Evolutionary conservation across 2,797 vertebrate species (phyloP).

Genomic region (Enteromius radiatus): DNA sequence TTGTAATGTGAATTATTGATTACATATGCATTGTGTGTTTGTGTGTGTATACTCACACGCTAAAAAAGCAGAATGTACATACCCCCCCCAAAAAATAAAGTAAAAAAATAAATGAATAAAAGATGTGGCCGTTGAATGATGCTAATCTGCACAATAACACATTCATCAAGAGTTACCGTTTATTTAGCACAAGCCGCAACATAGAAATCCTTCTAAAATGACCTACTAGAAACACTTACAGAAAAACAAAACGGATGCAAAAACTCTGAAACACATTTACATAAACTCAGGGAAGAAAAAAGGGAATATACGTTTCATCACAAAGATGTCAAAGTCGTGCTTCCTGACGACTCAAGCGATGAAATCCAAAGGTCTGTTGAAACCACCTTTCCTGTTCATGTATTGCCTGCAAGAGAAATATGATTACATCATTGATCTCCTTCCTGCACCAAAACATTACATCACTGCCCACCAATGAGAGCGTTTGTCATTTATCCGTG

Average conservation of each 20-base stretch:
- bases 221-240: slow-evolving; percentile 3
- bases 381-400: slow-evolving; percentile 98
- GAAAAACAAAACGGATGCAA: neutral
- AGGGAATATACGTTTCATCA: neutral
- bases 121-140: neutral
- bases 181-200: slow-evolving; percentile 2
- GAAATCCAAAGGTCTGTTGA: slow-evolving; percentile 98
- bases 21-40: no score
- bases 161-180: neutral
- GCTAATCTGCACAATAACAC: neutral
- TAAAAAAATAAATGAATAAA: no score
- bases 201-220: neutral
- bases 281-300: neutral
- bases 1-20: neutral
- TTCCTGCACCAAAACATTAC: slow-evolving; percentile 82
- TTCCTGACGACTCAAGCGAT: slow-evolving; percentile 74
- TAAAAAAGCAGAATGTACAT: no score
- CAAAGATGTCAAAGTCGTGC: neutral
- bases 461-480: slow-evolving; percentile 82
- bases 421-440: slow-evolving; percentile 82
- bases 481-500: slow-evolving; percentile 68
- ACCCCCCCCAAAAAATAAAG: no score
- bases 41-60: no score
- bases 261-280: slow-evolving; percentile 24
- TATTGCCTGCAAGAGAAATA: slow-evolving; percentile 86